These are phyloP conservation scores for Drosophila pseudoobscura DNA, from an alignment of 1,140 invertebrate species.

Conservation along the genomic window DNA sequence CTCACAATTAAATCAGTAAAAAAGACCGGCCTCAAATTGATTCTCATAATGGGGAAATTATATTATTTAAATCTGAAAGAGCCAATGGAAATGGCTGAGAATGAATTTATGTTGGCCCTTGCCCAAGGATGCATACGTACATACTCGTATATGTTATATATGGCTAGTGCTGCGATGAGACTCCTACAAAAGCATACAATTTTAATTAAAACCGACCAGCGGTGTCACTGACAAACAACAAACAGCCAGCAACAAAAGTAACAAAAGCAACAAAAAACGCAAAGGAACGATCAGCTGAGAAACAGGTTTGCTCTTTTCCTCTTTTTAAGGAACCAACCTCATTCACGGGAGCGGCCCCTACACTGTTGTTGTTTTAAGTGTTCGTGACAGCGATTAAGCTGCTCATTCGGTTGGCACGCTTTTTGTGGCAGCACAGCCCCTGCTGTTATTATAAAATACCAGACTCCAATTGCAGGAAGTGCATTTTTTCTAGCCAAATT, in stretches of 20 bases:
- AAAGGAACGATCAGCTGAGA: slow-evolving; percentile 23
- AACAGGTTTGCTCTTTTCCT: slow-evolving; percentile 37
- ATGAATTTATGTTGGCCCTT: no score
- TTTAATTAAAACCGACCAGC: background rate
- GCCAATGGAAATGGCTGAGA: no score
- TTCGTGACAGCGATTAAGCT: slow-evolving; percentile 58
- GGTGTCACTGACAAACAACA: slow-evolving; percentile 14
- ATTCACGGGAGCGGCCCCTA: slow-evolving; percentile 33
- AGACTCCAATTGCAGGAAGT: slow-evolving; percentile 47
- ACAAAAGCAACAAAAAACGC: slow-evolving; percentile 23
- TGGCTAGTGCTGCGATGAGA: no score
- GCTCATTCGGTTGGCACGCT: slow-evolving; percentile 68
- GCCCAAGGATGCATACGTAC: no score
- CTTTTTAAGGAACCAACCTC: slow-evolving; percentile 28
- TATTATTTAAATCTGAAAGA: no score
- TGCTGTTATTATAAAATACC: slow-evolving; percentile 66
- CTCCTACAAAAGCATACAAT: no score
- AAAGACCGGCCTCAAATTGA: no score
- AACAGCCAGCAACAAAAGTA: background rate
- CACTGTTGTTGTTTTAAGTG: slow-evolving; percentile 52
- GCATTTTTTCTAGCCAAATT: slow-evolving; percentile 57
- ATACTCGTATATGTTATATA: no score
- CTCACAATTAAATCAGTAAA: slow-evolving; percentile 24
- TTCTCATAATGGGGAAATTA: no score
- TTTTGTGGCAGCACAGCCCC: slow-evolving; percentile 21